These are phyloP conservation scores for Salmo trutta DNA, from an alignment of 2,797 vertebrate species.

Conservation along the genomic window DNA sequence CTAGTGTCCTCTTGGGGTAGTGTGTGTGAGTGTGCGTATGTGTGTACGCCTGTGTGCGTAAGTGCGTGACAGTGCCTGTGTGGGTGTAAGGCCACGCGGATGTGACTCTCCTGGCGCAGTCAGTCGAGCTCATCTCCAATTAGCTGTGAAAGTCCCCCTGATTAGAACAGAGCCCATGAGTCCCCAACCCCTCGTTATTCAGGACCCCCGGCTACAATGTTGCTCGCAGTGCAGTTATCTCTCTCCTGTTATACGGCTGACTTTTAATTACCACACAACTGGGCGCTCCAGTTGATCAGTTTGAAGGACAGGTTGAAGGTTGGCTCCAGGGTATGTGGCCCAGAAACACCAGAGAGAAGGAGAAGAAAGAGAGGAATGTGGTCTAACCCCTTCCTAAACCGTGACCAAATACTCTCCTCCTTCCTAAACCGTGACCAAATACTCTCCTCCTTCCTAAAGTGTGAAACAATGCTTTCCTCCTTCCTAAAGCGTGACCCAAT, in stretches of 20 bases:
- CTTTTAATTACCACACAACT: conserved; percentile 77
- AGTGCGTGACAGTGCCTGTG: conserved; percentile 38
- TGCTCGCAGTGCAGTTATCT: conserved; percentile 61
- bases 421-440: no score
- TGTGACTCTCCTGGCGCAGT: conserved; percentile 68
- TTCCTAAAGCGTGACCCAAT: no score
- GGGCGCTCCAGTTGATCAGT: conserved; percentile 59
- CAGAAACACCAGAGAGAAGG: neutral
- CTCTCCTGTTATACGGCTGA: conserved; percentile 72
- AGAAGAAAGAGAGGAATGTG: neutral
- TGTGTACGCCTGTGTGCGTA: no score
- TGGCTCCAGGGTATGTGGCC: conserved; percentile 42
- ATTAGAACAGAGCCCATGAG: conserved; percentile 72
- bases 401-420: neutral
- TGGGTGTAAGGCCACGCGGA: conserved; percentile 50
- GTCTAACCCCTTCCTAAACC: no score
- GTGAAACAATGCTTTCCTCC: no score
- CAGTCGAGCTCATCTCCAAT: conserved; percentile 78
- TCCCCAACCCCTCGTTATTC: conserved; percentile 76
- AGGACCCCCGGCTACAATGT: conserved; percentile 68
- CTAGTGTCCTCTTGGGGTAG: neutral
- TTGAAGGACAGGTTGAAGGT: conserved; percentile 61
- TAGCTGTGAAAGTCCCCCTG: conserved; percentile 73
- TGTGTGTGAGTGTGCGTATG: neutral
- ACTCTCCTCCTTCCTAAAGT: no score